Evolutionary conservation across 2,113 vertebrate species (phyloP).

Genomic region (Carassius carassius): DNA sequence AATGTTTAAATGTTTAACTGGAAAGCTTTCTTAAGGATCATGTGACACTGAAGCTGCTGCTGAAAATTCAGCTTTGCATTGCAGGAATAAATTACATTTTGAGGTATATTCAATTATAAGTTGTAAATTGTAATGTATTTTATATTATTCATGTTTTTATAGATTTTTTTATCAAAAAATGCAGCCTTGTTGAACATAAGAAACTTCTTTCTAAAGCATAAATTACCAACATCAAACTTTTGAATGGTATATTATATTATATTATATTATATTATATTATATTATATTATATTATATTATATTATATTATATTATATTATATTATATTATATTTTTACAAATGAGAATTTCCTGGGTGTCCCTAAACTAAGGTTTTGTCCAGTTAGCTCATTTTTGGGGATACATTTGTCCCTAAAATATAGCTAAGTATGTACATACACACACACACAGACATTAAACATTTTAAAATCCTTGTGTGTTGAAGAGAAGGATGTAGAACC

Average conservation of each 20-base stretch:
- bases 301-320: neutral
- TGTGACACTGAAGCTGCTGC: neutral
- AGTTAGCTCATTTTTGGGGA: neutral
- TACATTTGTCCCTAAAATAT: neutral
- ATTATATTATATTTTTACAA: neutral
- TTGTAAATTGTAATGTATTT: neutral
- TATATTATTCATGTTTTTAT: no score
- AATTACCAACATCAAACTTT: neutral
- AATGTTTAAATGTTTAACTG: no score
- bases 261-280: neutral
- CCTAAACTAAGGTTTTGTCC: neutral
- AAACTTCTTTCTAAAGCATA: neutral
- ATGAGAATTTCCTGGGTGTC: neutral
- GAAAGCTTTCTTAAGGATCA: neutral
- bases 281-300: neutral
- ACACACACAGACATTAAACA: neutral
- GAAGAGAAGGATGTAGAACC: slow-evolving; percentile 78
- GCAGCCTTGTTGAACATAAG: neutral
- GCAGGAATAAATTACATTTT: neutral
- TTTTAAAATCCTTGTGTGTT: slow-evolving; percentile 67
- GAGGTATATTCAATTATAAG: neutral
- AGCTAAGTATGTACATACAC: neutral
- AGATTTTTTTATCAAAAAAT: neutral
- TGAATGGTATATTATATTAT: neutral
- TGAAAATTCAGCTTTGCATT: neutral